These are phyloP conservation scores for Aricia agestis DNA, from an alignment of 1,140 invertebrate genomes.

Conservation along the genomic window DNA sequence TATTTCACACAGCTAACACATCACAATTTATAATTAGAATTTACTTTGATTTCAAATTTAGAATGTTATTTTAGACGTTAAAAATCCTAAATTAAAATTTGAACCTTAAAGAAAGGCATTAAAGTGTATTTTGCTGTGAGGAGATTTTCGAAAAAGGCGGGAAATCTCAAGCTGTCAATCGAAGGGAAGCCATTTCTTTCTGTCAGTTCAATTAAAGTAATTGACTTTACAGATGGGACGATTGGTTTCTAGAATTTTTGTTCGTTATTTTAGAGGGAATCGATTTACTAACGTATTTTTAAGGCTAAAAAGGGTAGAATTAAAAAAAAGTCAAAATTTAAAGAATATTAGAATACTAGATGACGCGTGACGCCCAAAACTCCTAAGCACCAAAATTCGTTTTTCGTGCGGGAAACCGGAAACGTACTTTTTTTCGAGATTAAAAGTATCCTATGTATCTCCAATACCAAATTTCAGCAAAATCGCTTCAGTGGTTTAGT, in stretches of 20 bases:
- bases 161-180: slow-evolving; percentile 55
- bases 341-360: too few species aligned
- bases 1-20: neutral
- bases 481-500: too few species aligned
- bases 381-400: too few species aligned
- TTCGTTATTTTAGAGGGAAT: slow-evolving; percentile 1
- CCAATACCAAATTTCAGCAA: too few species aligned
- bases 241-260: slow-evolving; percentile 37
- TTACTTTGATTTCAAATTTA: neutral
- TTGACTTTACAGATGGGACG: slow-evolving; percentile 62
- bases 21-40: neutral
- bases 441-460: too few species aligned
- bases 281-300: neutral
- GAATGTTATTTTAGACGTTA: neutral
- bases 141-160: slow-evolving; percentile 35
- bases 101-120: neutral
- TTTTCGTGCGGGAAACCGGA: too few species aligned
- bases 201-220: slow-evolving; percentile 69
- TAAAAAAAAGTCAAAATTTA: too few species aligned
- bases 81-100: neutral
- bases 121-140: neutral
- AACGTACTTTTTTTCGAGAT: too few species aligned
- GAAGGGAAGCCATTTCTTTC: slow-evolving; percentile 65
- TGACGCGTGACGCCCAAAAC: too few species aligned
- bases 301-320: too few species aligned